These are phyloP conservation scores for Rhingia rostrata DNA, from an alignment of 2,888 invertebrate genomes.

Conservation along the genomic window DNA sequence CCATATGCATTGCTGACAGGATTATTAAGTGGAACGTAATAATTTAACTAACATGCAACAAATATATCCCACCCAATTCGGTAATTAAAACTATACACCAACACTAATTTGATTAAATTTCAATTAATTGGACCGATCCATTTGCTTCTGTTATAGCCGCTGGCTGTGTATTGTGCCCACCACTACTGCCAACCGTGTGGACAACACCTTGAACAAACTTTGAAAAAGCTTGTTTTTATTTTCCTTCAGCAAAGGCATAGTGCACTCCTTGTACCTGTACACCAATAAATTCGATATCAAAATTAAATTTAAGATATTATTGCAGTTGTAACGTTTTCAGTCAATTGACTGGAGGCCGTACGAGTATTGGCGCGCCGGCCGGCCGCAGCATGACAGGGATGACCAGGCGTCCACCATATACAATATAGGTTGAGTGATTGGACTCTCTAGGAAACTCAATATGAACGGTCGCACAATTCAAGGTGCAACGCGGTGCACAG, in stretches of 20 bases:
- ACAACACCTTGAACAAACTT: slow-evolving; percentile 57
- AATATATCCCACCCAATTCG: slow-evolving; percentile 54
- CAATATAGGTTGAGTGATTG: slow-evolving; percentile 51
- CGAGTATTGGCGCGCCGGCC: background rate
- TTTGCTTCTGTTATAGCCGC: slow-evolving; percentile 33
- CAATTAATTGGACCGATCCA: slow-evolving; percentile 52
- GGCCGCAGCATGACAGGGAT: too few relatives aligned
- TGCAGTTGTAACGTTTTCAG: background rate
- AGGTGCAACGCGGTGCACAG: slow-evolving; percentile 30
- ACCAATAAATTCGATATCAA: slow-evolving; percentile 21
- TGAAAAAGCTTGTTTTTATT: slow-evolving; percentile 9
- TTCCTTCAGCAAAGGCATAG: background rate
- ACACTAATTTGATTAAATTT: slow-evolving; percentile 64
- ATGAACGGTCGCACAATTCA: slow-evolving; percentile 49
- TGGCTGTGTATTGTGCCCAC: background rate
- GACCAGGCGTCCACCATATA: too few relatives aligned
- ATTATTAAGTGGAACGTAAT: slow-evolving; percentile 56
- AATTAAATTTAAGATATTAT: slow-evolving; percentile 35
- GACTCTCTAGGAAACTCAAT: slow-evolving; percentile 55
- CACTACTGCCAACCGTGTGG: background rate
- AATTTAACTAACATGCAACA: slow-evolving; percentile 58
- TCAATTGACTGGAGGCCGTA: background rate
- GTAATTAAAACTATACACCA: slow-evolving; percentile 61
- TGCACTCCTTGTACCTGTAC: background rate
- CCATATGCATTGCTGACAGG: slow-evolving; percentile 19